Evolutionary conservation across 2,113 vertebrate species (phyloP).

Genomic region (Callopanchax toddi): DNA sequence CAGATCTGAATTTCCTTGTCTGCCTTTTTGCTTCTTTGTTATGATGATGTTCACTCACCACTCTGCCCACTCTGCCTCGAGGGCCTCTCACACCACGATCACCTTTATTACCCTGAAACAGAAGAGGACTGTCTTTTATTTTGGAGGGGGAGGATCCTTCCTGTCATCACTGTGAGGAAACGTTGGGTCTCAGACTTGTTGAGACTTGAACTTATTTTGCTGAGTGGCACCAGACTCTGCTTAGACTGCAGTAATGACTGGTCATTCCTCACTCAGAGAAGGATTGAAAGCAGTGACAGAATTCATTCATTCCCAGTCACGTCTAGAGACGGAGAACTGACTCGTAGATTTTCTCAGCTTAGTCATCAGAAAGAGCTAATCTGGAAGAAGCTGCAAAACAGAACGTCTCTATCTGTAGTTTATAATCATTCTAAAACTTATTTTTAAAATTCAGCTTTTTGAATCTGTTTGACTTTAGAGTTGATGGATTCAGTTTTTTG

Average conservation of each 20-base stretch:
- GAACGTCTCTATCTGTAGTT: no score
- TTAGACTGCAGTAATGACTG: no score
- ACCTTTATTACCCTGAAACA: slow-evolving; percentile 72
- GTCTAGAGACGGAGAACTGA: background rate
- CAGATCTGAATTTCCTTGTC: no score
- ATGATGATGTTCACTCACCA: slow-evolving; percentile 54
- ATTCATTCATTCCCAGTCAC: no score
- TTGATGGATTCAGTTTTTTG: no score
- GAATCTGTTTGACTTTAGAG: background rate
- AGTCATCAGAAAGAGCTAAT: no score
- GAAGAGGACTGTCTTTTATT: background rate
- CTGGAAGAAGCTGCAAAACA: no score
- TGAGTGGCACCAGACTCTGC: no score
- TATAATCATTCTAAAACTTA: background rate
- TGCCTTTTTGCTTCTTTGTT: no score
- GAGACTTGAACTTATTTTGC: background rate
- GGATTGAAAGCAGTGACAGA: no score
- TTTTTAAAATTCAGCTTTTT: background rate
- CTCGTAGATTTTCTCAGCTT: background rate
- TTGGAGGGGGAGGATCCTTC: background rate
- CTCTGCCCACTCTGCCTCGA: slow-evolving; percentile 58
- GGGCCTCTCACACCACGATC: slow-evolving; percentile 67
- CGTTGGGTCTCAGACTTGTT: background rate
- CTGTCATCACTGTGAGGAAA: no score
- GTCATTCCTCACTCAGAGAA: no score